Conservation (phyloP, 2,113 vertebrate genomes). For the Takifugu bimaculatus region DNA sequence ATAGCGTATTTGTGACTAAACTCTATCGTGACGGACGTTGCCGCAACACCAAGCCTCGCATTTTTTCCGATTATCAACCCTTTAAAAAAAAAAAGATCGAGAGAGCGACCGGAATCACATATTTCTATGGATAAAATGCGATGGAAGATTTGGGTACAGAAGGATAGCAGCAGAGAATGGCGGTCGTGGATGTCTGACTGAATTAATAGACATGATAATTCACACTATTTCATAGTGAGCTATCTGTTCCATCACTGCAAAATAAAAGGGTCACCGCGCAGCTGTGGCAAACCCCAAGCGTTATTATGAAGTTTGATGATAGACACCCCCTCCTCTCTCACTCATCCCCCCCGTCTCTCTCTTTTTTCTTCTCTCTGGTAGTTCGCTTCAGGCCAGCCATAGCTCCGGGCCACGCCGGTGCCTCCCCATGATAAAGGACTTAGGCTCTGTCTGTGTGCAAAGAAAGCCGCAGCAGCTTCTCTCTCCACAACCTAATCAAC, state of each 20-base stretch:
- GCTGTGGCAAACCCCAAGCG: constrained; percentile 87
- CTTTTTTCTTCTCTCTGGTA: constrained; percentile 79
- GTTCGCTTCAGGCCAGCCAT: constrained; percentile 85
- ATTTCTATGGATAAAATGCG: constrained; percentile 77
- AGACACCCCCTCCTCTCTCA: constrained; percentile 69
- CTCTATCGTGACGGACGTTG: too few species aligned
- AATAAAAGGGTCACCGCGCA: constrained; percentile 92
- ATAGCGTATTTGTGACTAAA: too few species aligned
- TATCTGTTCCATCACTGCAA: constrained; percentile 87
- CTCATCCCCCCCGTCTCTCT: constrained; percentile 4
- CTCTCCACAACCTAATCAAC: constrained; percentile 83
- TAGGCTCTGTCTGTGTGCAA: constrained; percentile 78
- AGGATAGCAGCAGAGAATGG: constrained; percentile 53
- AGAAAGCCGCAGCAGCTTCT: constrained; percentile 80
- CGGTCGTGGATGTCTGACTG: constrained; percentile 82
- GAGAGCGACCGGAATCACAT: constrained; percentile 70
- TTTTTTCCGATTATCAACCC: constrained; percentile 58
- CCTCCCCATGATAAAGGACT: constrained; percentile 97
- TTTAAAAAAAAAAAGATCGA: constrained; percentile 52
- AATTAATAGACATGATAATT: constrained; percentile 99
- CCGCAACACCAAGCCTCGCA: neutral
- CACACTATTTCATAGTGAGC: constrained; percentile 89
- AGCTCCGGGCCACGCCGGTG: constrained; percentile 91
- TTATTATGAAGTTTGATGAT: constrained; percentile 94
- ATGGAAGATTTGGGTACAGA: constrained; percentile 44